A percentile compares a stretch with the other conserved stretches of the same genome.
These are phyloP conservation scores for Forbesichthys papilliferus DNA, from an alignment of 2,113 vertebrate species.

Conservation along the genomic window DNA sequence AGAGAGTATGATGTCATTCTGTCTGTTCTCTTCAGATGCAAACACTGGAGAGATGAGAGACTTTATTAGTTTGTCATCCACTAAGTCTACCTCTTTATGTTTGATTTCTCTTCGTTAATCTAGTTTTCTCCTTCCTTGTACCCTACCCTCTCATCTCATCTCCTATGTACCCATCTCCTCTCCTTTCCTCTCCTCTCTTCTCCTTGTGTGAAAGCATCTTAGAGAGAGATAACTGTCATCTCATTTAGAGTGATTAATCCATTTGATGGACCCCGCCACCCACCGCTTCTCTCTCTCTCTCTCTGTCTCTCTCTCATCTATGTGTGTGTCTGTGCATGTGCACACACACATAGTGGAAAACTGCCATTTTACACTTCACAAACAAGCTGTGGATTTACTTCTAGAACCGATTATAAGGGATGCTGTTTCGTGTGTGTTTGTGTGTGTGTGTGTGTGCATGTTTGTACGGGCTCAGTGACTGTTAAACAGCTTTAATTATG, in stretches of 20 bases:
- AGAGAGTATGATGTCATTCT: conserved; percentile 15
- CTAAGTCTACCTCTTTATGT: not conserved
- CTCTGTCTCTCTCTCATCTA: not conserved
- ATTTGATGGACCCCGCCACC: conserved; percentile 36
- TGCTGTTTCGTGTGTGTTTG: not conserved
- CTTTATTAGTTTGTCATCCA: not conserved
- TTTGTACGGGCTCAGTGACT: conserved; percentile 8
- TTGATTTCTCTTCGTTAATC: not conserved
- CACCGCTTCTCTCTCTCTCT: conserved; percentile 1
- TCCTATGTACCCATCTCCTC: not conserved
- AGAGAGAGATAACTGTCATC: conserved; percentile 61
- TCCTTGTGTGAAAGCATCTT: conserved; percentile 56
- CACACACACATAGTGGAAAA: not conserved
- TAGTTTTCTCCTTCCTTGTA: not conserved
- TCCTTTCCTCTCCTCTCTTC: not conserved
- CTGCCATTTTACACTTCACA: conserved; percentile 41
- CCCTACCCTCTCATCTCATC: not conserved
- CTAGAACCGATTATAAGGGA: not conserved
- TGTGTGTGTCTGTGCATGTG: conserved; percentile 6
- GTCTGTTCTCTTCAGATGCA: conserved; percentile 21
- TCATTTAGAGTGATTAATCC: conserved; percentile 69
- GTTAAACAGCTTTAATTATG: conserved; percentile 45
- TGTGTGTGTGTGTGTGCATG: conserved; percentile 11
- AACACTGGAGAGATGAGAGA: too few species aligned
- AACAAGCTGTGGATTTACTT: conserved; percentile 12